These are phyloP conservation scores for Koerneria pararmatus DNA, from an alignment of 2,888 invertebrate genomes.

Conservation along the genomic window DNA sequence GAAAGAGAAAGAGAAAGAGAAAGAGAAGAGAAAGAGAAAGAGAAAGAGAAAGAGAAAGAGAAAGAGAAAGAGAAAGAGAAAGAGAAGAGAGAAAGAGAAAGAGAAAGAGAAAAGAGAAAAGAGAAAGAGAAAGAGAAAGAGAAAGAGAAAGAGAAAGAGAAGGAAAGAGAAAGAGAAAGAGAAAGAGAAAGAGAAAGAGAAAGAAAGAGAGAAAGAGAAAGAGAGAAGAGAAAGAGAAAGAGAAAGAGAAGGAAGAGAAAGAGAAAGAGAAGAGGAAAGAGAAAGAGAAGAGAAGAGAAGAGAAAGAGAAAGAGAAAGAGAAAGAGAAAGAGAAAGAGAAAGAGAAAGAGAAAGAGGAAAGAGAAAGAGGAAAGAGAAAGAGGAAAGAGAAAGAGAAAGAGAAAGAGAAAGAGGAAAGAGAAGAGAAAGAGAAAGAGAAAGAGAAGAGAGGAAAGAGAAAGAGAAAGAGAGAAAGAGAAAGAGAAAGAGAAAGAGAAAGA, in stretches of 20 bases:
- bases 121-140: constrained; percentile 2
- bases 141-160: constrained; percentile 3
- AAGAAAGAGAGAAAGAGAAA: neutral
- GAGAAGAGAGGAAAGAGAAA: neutral
- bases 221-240: neutral
- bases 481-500: neutral
- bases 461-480: neutral
- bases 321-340: constrained; percentile 9
- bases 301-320: constrained; percentile 1
- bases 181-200: constrained; percentile 1
- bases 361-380: neutral
- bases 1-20: constrained; percentile 18
- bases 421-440: neutral
- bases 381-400: neutral
- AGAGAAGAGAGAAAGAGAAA: constrained; percentile 14
- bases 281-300: neutral
- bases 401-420: neutral
- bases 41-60: neutral
- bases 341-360: neutral
- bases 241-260: neutral
- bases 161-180: neutral
- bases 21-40: neutral
- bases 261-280: neutral
- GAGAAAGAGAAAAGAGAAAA: constrained; percentile 19
- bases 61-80: neutral